Evolutionary conservation across 2,113 vertebrate species (phyloP).

Genomic region (Neomonachus schauinslandi): DNA sequence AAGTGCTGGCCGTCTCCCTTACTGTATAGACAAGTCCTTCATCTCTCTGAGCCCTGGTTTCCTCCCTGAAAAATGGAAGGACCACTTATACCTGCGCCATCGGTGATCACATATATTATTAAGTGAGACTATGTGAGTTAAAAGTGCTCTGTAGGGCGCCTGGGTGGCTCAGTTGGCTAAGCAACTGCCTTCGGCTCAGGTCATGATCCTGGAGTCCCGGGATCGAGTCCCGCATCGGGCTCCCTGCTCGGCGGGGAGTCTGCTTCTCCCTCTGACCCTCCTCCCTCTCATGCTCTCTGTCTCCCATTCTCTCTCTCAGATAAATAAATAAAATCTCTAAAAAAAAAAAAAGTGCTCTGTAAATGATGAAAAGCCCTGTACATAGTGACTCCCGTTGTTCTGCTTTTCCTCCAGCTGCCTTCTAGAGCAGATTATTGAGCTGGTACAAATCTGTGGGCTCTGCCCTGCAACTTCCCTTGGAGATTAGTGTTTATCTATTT

Average conservation of each 20-base stretch:
- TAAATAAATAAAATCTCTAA: too few species aligned
- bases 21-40: neutral
- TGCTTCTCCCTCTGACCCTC: too few species aligned
- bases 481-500: slow-evolving; percentile 67
- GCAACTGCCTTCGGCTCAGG: too few species aligned
- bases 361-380: neutral
- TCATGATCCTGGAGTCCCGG: too few species aligned
- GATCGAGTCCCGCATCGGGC: too few species aligned
- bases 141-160: neutral
- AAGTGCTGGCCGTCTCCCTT: neutral
- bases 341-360: neutral
- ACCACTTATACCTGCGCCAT: neutral
- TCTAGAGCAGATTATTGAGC: neutral
- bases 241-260: too few species aligned
- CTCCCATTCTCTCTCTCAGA: too few species aligned
- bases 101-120: neutral
- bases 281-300: too few species aligned
- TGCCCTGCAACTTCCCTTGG: neutral
- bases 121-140: neutral
- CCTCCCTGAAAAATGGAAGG: neutral
- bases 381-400: rapidly evolving
- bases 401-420: neutral
- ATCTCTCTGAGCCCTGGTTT: neutral
- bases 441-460: neutral
- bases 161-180: too few species aligned